Conservation (phyloP, 1,140 invertebrate species). For the Ylistrum balloti region DNA sequence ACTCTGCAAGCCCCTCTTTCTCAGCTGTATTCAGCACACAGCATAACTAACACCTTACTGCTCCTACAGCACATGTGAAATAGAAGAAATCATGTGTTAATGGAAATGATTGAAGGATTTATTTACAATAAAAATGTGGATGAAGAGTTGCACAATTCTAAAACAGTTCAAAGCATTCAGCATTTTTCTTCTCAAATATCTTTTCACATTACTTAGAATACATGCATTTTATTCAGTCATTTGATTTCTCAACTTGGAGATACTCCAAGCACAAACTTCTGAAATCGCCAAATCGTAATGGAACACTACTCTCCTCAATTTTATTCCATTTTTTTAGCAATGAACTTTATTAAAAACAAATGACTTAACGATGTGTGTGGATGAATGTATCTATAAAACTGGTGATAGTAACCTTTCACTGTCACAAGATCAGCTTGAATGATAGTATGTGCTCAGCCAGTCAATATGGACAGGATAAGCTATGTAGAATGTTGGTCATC, state of each 20-base stretch:
- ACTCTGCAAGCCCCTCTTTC: constrained; percentile 57
- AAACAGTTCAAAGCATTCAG: background rate
- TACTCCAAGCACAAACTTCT: background rate
- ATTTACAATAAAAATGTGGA: background rate
- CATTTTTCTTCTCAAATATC: background rate
- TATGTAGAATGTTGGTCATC: background rate
- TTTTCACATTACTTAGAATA: background rate
- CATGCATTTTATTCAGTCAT: background rate
- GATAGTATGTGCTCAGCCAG: constrained; percentile 13
- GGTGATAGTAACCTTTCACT: constrained; percentile 34
- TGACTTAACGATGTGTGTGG: background rate
- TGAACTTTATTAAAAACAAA: background rate
- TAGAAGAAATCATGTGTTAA: constrained; percentile 61
- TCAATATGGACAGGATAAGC: background rate
- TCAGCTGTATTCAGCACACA: constrained; percentile 48
- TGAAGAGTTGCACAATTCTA: background rate
- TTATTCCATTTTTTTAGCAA: background rate
- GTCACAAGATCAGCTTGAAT: constrained; percentile 13
- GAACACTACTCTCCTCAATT: background rate
- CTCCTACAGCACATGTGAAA: constrained; percentile 71
- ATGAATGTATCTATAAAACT: constrained; percentile 23
- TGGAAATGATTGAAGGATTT: constrained; percentile 28
- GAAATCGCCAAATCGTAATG: background rate
- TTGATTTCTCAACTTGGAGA: background rate
- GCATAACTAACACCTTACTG: constrained; percentile 62